Percentiles rank a stretch among this genome's conserved stretches.
Evolutionary conservation across 2,113 vertebrate species (phyloP).

Genomic region (Stomatorhinus ivindoensis): DNA sequence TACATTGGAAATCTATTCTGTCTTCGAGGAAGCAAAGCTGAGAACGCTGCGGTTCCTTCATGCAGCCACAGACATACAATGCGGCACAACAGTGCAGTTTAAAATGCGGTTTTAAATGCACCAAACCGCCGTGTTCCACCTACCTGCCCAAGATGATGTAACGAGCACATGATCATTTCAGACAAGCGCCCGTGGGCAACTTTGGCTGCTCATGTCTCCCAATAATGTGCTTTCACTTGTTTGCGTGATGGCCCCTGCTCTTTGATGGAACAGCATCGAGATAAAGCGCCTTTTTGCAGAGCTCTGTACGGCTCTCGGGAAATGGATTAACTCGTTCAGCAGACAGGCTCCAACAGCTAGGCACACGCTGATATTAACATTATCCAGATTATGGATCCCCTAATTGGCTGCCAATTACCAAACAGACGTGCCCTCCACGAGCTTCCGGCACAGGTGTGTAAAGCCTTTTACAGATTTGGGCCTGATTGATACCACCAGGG

Average conservation of each 20-base stretch:
- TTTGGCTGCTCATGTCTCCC: not conserved
- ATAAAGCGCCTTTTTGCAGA: too few relatives aligned
- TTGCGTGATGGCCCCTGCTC: not conserved
- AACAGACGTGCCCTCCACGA: too few relatives aligned
- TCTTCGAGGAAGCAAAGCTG: not conserved
- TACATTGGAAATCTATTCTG: conserved; percentile 41
- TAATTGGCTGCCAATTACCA: not conserved
- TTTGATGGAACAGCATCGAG: not conserved
- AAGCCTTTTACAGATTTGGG: not conserved
- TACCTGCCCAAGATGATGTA: conserved; percentile 8
- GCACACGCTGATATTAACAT: not conserved
- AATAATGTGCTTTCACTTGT: not conserved
- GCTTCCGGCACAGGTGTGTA: not conserved
- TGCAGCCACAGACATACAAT: not conserved
- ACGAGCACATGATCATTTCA: conserved; percentile 32
- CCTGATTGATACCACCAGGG: not conserved
- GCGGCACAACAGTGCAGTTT: not conserved
- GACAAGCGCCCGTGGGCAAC: not conserved
- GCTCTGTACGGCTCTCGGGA: not conserved
- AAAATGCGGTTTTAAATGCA: conserved; percentile 12
- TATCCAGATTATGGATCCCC: not conserved
- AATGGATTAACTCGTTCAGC: not conserved
- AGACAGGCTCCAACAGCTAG: not conserved
- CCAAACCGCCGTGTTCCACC: not conserved
- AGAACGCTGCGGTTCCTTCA: not conserved